Evolutionary conservation across 1,140 invertebrate species (phyloP).

Genomic region (Akabosia matsudoensis): DNA sequence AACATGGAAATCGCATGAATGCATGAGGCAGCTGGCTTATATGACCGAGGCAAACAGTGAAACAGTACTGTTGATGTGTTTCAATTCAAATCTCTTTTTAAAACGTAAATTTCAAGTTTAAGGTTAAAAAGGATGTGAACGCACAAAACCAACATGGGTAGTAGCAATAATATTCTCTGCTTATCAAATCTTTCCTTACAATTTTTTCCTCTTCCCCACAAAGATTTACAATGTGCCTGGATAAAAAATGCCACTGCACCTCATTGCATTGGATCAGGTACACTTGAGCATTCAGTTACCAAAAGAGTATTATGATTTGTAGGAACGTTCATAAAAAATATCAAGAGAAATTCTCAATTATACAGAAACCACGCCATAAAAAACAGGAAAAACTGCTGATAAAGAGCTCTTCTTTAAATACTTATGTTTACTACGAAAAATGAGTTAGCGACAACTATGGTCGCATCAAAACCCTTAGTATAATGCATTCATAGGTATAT

Average conservation of each 20-base stretch:
- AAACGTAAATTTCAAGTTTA: constrained; percentile 1
- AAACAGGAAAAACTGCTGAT: neutral
- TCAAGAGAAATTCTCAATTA: neutral
- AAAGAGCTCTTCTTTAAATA: constrained; percentile 17
- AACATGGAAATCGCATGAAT: constrained; percentile 22
- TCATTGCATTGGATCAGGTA: constrained; percentile 9
- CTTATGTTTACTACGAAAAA: constrained; percentile 8
- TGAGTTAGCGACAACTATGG: neutral
- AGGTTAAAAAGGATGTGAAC: constrained; percentile 2
- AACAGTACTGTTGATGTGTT: neutral
- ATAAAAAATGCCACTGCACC: constrained; percentile 2
- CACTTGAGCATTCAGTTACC: neutral
- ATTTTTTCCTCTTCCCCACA: no score
- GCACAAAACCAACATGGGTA: no score
- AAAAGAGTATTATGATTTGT: neutral
- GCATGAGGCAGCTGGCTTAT: constrained; percentile 7
- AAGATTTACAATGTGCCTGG: no score
- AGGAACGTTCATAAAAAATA: neutral
- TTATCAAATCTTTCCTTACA: no score
- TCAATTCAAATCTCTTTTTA: neutral
- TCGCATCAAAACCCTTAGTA: no score
- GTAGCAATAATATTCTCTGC: no score
- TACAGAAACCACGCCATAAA: neutral
- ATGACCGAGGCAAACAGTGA: neutral
- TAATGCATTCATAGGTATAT: neutral